Base-by-base conservation (phyloP, 2,888 invertebrate species). In the Polyommatus icarus region DNA sequence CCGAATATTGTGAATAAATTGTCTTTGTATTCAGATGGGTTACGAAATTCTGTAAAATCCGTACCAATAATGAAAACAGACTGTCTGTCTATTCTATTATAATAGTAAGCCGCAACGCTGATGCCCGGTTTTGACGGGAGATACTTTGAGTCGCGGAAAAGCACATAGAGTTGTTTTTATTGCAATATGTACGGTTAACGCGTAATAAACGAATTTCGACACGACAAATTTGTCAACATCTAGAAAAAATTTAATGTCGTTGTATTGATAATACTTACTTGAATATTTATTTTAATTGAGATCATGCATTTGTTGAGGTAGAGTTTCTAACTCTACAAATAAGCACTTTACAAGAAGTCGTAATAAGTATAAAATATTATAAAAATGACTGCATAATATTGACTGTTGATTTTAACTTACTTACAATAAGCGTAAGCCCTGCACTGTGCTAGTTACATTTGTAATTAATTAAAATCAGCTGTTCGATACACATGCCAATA, bases 1-100 rank as follows among this genome's bases (percentile, higher is more conserved):
- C 67, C 67, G 29, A 67, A 67, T 67, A 32, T 67, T 67, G 67
- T 29, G 67, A 67, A 67, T 67, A 67, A 29, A 67, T 67, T 67
- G 29, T 67, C 67, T 67, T 67, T 67, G 67, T 32, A 67, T 67
- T 67, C 67, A 67, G 29, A 32, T 15, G 24, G 10, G 29, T 67
- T 29, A 29, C 67, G 67, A 67, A 67, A 67, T 32, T 67, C 67
- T 6, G 67, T 67, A 7, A 15, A 67, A 4, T 67, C 29, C 1
- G 15, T 67, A 67, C 15, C 15, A n/a, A 12, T 61, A 24, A n/a
- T 12, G 6, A 7, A 7, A 24, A 4, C 24, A 12, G 20, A 10
- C 20, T 61, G 3, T 54, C 15, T 54, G 18, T 54, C 54, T 54
- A 0, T 5, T 40, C 0, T 40, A n/a, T n/a, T n/a, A n/a, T n/a